Evolutionary conservation across 2,113 vertebrate species (phyloP).

Genomic region (Crotalus horridus): DNA sequence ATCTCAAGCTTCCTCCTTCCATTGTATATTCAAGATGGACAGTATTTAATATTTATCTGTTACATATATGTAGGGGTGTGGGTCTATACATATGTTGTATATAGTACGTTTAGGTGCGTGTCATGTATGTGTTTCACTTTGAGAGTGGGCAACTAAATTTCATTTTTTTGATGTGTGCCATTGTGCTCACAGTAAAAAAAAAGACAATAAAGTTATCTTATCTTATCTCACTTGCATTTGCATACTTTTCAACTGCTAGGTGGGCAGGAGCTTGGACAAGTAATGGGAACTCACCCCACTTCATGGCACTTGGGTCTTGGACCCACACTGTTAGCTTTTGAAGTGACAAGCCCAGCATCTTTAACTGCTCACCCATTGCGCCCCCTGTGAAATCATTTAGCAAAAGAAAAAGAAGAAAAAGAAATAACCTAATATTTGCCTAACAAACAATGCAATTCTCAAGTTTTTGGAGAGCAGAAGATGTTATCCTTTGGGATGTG

Average conservation of each 20-base stretch:
- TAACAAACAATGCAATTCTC: neutral
- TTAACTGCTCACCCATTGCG: neutral
- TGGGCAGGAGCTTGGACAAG: neutral
- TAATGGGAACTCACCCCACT: neutral
- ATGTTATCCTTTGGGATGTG: neutral
- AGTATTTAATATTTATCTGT: no score
- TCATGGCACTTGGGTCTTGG: neutral
- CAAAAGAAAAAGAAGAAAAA: neutral
- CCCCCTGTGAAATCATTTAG: neutral
- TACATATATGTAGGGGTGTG: no score
- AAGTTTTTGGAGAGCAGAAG: neutral
- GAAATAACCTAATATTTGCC: neutral
- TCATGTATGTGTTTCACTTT: no score
- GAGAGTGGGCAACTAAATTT: no score
- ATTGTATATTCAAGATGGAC: no score
- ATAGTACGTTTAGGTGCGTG: no score
- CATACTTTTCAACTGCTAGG: neutral
- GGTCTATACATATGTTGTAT: no score
- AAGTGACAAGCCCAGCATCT: neutral
- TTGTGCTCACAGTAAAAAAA: no score
- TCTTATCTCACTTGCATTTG: neutral
- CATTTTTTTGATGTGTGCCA: no score
- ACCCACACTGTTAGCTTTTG: neutral
- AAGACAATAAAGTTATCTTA: no score
- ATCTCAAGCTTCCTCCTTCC: no score